Evolutionary conservation across 37 sponge, comb jelly and placozoan species (phyloP).

Genomic region (Geodia barretti): DNA sequence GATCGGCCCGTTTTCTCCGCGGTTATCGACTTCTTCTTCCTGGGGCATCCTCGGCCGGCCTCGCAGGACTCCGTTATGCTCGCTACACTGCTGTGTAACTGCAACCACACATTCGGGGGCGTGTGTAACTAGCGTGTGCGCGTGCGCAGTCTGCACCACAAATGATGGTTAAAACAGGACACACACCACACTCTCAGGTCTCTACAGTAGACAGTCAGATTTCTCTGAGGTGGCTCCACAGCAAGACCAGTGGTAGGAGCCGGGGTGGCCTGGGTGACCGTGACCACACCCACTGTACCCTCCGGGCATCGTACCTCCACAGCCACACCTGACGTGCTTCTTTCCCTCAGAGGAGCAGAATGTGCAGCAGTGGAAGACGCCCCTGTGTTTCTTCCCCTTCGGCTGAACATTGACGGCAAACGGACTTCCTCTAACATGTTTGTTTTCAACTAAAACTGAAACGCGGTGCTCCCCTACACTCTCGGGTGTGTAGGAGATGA

Average conservation of each 20-base stretch:
- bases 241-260: conserved; percentile 75
- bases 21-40: neutral
- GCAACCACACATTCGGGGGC: no score
- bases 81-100: no score
- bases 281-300: conserved; percentile 84
- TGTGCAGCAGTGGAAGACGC: conserved; percentile 75
- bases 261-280: conserved; percentile 76
- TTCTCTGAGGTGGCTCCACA: conserved; percentile 58
- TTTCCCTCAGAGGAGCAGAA: conserved; percentile 65
- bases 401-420: conserved; percentile 52
- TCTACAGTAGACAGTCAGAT: conserved; percentile 35
- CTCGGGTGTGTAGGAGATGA: conserved; percentile 43
- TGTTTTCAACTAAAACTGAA: conserved; percentile 49
- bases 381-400: conserved; percentile 39
- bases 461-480: conserved; percentile 51
- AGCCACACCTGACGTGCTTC: conserved; percentile 73
- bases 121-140: no score
- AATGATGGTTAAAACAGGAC: neutral
- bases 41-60: neutral
- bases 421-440: conserved; percentile 67
- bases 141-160: no score
- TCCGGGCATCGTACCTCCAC: conserved; percentile 79
- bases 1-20: neutral
- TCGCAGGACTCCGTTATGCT: no score
- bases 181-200: neutral